Evolutionary conservation across 2,888 invertebrate genomes (phyloP).

Genomic region (Gerosis bhagava): DNA sequence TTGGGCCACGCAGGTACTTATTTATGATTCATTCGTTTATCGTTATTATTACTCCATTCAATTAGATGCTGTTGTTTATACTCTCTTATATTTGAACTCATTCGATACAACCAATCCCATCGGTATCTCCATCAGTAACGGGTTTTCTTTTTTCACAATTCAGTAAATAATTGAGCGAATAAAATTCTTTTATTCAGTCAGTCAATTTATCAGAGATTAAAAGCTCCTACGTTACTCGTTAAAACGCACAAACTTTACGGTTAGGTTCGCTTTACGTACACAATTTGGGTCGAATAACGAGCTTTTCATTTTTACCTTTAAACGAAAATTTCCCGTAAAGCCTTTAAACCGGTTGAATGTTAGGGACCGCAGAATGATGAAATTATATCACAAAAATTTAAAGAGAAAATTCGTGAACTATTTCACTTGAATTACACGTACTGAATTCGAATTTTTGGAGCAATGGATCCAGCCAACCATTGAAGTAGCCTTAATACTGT

Average conservation of each 20-base stretch:
- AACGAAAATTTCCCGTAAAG: conserved; percentile 49
- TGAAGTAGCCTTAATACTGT: conserved; percentile 16
- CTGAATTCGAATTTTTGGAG: conserved; percentile 26
- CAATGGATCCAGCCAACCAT: conserved; percentile 10
- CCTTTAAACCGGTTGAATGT: conserved; percentile 44
- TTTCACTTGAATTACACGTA: conserved; percentile 30
- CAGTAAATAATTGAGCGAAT: conserved; percentile 9
- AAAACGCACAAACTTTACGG: conserved; percentile 54
- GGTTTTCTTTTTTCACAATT: too few species aligned
- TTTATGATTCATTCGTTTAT: too few species aligned
- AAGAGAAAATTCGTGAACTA: conserved; percentile 43
- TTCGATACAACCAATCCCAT: too few species aligned
- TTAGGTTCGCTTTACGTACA: conserved; percentile 50
- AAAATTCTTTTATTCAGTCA: conserved; percentile 27
- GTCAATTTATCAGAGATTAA: conserved; percentile 43
- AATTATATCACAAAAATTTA: conserved; percentile 46
- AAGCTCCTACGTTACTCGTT: conserved; percentile 44
- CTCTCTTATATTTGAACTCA: too few species aligned
- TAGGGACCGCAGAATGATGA: conserved; percentile 43
- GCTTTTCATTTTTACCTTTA: conserved; percentile 54
- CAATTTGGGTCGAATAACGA: conserved; percentile 52
- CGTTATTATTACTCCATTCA: too few species aligned
- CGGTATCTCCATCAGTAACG: too few species aligned
- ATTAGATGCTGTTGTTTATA: too few species aligned
- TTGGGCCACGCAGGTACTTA: too few species aligned